Conservation (phyloP, 2,888 invertebrate species). For the Calameuta pallipes region DNA sequence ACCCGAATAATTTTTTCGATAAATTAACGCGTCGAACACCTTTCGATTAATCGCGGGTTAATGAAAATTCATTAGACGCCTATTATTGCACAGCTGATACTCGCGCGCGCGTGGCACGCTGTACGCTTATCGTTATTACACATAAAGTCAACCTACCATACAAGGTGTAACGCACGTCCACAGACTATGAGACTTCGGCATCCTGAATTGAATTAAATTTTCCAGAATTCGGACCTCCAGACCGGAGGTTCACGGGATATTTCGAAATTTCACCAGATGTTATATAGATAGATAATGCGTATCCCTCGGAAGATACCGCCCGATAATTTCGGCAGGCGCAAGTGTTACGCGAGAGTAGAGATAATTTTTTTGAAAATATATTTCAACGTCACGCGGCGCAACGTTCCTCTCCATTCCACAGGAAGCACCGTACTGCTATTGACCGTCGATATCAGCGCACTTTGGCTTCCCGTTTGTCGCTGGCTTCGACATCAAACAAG, state of each 20-base stretch:
- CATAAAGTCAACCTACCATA: slow-evolving; percentile 27
- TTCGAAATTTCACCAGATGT: neutral
- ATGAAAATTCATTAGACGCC: neutral
- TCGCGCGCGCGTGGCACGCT: neutral
- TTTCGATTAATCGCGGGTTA: neutral
- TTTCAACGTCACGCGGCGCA: neutral
- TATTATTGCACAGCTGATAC: neutral
- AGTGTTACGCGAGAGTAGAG: neutral
- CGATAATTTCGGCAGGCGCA: neutral
- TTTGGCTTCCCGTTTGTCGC: neutral
- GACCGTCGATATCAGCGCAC: neutral
- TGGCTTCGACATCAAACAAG: neutral
- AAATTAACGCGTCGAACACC: neutral
- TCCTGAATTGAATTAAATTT: neutral
- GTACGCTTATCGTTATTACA: neutral
- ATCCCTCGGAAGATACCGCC: neutral
- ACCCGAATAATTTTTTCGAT: neutral
- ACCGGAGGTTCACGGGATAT: neutral
- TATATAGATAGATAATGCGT: neutral
- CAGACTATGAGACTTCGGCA: slow-evolving; percentile 21
- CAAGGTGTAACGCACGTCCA: slow-evolving; percentile 29
- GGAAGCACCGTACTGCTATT: neutral
- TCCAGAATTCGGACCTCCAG: neutral
- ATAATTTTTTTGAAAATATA: neutral
- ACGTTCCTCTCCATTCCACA: neutral